Evolutionary conservation across 2,888 invertebrate species (phyloP), one percentile per base, ranked within the genome.

Genomic region (Digitonthophagus gazella): DNA sequence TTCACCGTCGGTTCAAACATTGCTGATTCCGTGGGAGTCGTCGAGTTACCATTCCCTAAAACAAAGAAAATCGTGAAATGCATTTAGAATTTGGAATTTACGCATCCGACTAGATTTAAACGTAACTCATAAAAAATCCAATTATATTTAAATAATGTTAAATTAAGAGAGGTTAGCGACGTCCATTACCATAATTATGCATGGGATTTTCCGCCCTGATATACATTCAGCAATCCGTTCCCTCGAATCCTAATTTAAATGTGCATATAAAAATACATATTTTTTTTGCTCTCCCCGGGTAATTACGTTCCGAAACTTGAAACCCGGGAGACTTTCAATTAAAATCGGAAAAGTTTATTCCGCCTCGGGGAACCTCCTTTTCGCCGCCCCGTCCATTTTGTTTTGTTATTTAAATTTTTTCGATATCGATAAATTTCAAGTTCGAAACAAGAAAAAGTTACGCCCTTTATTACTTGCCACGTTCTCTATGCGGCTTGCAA

Each of bases 141-240:
- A 63, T 64, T 54, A 64, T 63, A 19, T 64, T 56, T 57, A 11
- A 65, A 58, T 64, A 64, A 64, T 64, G 20, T 67, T 67, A 64
- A 63, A 64, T 64, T 64, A 56, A 58, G 67, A 64, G 54, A 56
- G 58, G 58, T 15, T n/a, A 15, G 58, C 15, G 4, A 11, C 16
- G 15, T 22, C 64, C 18, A 67, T 67, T 57, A 56, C 61, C 55
- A 67, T 67, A 61, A 54, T 61, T 67, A 67, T 67, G 63, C 63
- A 67, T 64, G 57, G 64, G 56, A 67, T 67, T 64, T n/a, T 61
- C 64, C 18, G 57, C 19, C 67, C 20, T 56, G 56, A 67, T 64
- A 67, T 61, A 61, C 61, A 61, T 61, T 61, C 20, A 61, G n/a
- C 16, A 61, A 61, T 61, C 61, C 28, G 28, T 11, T 44, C 6